These are phyloP conservation scores for Acleris laterana DNA, from an alignment of 2,888 invertebrate genomes.

Conservation along the genomic window DNA sequence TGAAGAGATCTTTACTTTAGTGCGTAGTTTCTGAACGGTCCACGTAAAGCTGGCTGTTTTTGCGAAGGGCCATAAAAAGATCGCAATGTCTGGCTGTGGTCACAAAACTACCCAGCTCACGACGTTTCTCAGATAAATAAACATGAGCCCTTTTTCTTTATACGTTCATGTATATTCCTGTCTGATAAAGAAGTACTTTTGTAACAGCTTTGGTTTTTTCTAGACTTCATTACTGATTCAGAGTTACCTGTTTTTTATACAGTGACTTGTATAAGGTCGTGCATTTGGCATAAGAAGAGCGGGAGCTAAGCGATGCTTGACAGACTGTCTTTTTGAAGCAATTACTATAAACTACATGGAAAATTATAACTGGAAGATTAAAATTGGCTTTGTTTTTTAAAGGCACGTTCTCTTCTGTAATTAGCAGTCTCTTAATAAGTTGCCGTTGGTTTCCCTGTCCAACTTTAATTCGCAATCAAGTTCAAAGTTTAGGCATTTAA, in stretches of 20 bases:
- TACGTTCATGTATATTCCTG: background rate
- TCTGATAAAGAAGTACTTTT: background rate
- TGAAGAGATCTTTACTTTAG: background rate
- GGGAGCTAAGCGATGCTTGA: background rate
- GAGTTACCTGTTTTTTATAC: constrained; percentile 1
- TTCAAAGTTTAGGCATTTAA: too few relatives aligned
- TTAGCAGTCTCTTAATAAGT: too few relatives aligned
- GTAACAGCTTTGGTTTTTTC: constrained; percentile 2
- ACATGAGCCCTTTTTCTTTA: constrained; percentile 4
- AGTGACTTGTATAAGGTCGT: background rate
- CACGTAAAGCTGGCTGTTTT: background rate
- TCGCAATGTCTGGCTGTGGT: background rate
- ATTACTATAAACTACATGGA: too few relatives aligned
- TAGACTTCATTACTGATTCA: constrained; percentile 8
- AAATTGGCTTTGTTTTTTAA: too few relatives aligned
- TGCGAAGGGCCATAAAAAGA: background rate
- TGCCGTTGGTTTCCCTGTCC: too few relatives aligned
- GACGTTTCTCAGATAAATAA: constrained; percentile 11
- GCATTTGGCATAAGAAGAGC: background rate
- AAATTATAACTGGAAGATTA: too few relatives aligned
- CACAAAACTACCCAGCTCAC: background rate
- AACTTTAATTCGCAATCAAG: too few relatives aligned
- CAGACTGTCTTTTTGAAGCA: background rate
- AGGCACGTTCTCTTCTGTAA: too few relatives aligned
- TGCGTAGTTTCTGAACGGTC: background rate